Evolutionary conservation across 2,797 vertebrate genomes (phyloP), one percentile per base, ranked within the genome.

Genomic region (Poeciliopsis infans): DNA sequence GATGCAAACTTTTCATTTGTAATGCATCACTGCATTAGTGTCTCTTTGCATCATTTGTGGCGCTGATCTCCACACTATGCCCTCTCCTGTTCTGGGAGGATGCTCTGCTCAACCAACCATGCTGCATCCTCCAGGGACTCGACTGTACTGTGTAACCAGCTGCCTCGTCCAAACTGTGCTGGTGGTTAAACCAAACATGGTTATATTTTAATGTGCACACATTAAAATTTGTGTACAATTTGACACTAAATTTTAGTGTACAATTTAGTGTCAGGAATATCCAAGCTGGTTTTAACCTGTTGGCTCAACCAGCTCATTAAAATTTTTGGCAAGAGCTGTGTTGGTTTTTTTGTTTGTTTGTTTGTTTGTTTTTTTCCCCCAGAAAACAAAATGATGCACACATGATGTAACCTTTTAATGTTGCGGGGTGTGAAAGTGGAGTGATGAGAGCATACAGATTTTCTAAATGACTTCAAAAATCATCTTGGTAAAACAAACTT

Each of bases 1-100:
- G 66, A 94, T 49, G 20, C 20, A 20, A 85, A 75, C 85, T 83
- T 87, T 92, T 91, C 70, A 85, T 91, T 91, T 91, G 83, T 91
- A 87, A 89, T 85, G 86, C 89, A 79, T 49, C 16, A 31, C 47
- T 93, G 86, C 89, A 81, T 93, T 88, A 84, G 84, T 82, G 81
- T 89, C 69, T 75, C 66, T 84, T 45, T 86, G 85, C 69, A 70
- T 91, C 86, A 76, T 66, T 68, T 51, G 80, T 79, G 70, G 75
- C 47, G 57, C 86, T 85, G 91, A 92, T 89, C 88, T 91, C 88
- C 85, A 83, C 87, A 70, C 91, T 83, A 78, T 59, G 76, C 74
- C 77, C 77, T 83, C 81, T 59, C 64, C 74, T 82, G 79, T 78
- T 69, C 68, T 85, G 85, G 64, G 82, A 69, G 88, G 85, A 83